Conservation (phyloP, 2,888 invertebrate species). For the Hipparchia sbordonii region DNA sequence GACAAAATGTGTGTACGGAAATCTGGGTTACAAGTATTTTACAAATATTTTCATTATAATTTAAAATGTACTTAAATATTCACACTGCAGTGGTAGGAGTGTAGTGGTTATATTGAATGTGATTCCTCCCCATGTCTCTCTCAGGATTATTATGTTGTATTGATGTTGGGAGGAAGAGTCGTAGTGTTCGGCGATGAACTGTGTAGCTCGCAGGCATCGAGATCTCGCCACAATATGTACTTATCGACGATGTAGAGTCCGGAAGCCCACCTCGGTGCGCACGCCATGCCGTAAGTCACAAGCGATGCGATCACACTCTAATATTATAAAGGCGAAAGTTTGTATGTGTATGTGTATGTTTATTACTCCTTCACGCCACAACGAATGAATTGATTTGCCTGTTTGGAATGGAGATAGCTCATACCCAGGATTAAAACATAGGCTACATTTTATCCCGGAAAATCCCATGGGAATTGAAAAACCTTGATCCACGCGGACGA, state of each 20-base stretch:
- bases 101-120: not conserved
- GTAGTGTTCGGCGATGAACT: not conserved
- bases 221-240: constrained; percentile 80
- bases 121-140: not conserved
- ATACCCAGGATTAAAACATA: no score
- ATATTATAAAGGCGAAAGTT: not conserved
- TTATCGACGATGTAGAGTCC: constrained; percentile 77
- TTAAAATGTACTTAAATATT: not conserved
- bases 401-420: no score
- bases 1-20: no score
- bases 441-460: no score
- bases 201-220: constrained; percentile 12
- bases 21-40: no score
- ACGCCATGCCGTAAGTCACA: constrained; percentile 42
- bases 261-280: constrained; percentile 73
- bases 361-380: no score
- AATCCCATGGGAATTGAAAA: no score
- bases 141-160: not conserved
- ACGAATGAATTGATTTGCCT: no score
- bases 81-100: not conserved
- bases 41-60: not conserved
- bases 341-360: no score
- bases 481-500: no score
- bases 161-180: not conserved
- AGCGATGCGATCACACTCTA: constrained; percentile 44